Evolutionary conservation across 2,797 vertebrate species (phyloP), one percentile per base, ranked within the genome.

Genomic region (Sebastes matsubarae): DNA sequence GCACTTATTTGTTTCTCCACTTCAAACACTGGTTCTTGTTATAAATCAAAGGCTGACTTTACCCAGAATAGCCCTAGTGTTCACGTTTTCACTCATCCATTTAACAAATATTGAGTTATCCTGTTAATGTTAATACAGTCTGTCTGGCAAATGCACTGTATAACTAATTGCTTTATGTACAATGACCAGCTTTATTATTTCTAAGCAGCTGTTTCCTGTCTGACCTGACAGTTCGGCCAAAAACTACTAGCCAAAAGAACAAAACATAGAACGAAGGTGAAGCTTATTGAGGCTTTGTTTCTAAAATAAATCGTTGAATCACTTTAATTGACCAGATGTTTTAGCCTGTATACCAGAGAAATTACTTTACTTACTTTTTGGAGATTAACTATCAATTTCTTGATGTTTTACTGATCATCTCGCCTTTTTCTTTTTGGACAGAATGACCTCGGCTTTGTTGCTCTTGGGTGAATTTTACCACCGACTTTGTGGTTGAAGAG

Each of bases 121-220:
- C 24, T 73, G 16, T 72, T 54, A 20, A 25, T 50, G 46, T n/a
- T 59, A 50, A 64, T 22, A 10, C 59, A 29, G 55, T 46, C 29
- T 61, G 79, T 83, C 67, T 71, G 59, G n/a, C 2, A 18, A 70
- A 67, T 34, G 6, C 63, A 29, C 25, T 4, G n/a, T 50, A 10
- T 46, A 80, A 71, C 55, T 81, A 77, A 85, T 29, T 69, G 63
- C 55, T 80, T 65, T 30, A 14, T 22, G 42, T 54, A 20, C 27
- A 79, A 67, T 64, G 50, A 86, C 18, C 36, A 58, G 38, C 63
- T 50, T 73, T 65, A 78, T 85, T 72, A 79, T 86, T 81, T 68
- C 72, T 59, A 32, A 63, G 81, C 68, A 87, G 78, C 76, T 82
- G 89, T 82, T 88, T 87, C 79, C 82, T 67, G 75, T 59, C 57